Base-by-base conservation (phyloP, 2,113 vertebrate species). In the Bujurquina vittata region DNA sequence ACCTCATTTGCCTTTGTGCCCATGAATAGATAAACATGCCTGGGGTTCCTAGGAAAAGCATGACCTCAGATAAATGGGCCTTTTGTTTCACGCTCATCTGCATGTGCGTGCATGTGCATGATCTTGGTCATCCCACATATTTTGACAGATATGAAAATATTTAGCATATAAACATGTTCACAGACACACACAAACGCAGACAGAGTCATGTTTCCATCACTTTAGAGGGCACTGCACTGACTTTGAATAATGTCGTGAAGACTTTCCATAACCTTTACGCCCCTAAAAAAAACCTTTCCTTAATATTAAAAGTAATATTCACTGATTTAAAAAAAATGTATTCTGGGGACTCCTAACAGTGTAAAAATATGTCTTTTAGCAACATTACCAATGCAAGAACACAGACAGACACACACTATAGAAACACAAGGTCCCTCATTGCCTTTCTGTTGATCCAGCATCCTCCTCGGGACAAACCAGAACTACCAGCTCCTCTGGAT, bases 141-240 rank as follows among this genome's bases (percentile, higher is more conserved):
- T 91, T 84, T 79, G 4, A 73, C 29, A 83, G 61, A 78, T 59
- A 31, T 54, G 23, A 62, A 63, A 69, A 67, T 67, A 89, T 95
- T 94, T 91, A 89, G 73, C 11, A 60, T 92, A 86, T 90, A 93
- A 93, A 94, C 86, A 17, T 62, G 49, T 77, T 67, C 46, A 73
- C 26, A 57, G 1, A 79, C 79, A 83, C 77, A 31, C 56, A 23
- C 69, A 35, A 31, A 46, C 26, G 31, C 77, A 57, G 61, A 31
- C 56, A 56, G 22, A 3, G 17, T 43, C 43, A 22, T 29, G 52
- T 67, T 43, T 43, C 61, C 31, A 23, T 52, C 31, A 43, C 33
- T 56, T 67, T 18, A 29, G 61, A 67, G 54, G 63, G 72, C 63
- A 72, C 33, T 10, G 2, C 17, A n/a, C 33, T 9, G 4, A n/a